These are phyloP conservation scores for Plebejus anna DNA, from an alignment of 2,888 invertebrate species.

Conservation along the genomic window DNA sequence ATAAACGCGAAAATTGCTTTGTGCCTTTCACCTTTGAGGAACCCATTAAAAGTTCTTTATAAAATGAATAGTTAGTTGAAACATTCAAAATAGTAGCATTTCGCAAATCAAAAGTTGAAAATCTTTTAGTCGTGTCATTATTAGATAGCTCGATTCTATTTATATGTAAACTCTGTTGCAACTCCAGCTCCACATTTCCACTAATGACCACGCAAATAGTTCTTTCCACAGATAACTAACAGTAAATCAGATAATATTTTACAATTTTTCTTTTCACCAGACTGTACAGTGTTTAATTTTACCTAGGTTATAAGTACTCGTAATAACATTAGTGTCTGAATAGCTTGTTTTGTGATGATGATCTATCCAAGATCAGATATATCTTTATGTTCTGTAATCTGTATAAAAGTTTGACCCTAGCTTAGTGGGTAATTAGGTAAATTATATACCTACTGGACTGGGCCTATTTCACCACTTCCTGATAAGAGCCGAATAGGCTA, in stretches of 20 bases:
- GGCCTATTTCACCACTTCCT: too few relatives aligned
- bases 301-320: background rate
- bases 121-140: background rate
- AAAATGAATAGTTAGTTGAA: background rate
- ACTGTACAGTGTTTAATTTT: background rate
- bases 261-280: background rate
- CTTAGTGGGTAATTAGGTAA: too few relatives aligned
- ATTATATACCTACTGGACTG: too few relatives aligned
- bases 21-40: too few relatives aligned
- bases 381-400: too few relatives aligned
- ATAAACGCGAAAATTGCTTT: too few relatives aligned
- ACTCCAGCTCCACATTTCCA: background rate
- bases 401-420: too few relatives aligned
- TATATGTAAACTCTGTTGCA: constrained; percentile 12
- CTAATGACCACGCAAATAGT: constrained; percentile 16
- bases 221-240: background rate
- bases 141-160: background rate
- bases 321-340: too few relatives aligned
- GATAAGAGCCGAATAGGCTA: too few relatives aligned
- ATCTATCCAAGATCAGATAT: too few relatives aligned
- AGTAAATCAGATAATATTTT: background rate
- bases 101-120: background rate
- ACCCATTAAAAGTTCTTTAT: background rate
- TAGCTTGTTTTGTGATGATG: too few relatives aligned
- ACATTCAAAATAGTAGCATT: background rate